Evolutionary conservation across 2,888 invertebrate genomes (phyloP).

Genomic region (Drosophila incognita): DNA sequence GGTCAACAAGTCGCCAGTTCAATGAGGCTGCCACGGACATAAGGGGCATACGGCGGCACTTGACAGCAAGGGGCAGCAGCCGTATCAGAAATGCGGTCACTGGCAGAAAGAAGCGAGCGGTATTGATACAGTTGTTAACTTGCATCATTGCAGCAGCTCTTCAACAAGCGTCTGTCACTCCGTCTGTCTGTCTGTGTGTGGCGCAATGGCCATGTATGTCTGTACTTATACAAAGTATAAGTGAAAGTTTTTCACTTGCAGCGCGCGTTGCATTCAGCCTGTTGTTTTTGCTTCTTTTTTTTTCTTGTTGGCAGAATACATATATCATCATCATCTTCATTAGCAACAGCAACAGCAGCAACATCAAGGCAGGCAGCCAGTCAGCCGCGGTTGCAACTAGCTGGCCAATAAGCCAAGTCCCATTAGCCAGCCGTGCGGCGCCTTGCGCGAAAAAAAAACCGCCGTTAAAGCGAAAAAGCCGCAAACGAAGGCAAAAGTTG

Average conservation of each 20-base stretch:
- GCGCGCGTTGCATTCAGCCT: slow-evolving; percentile 51
- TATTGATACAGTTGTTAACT: slow-evolving; percentile 49
- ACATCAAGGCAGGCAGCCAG: slow-evolving; percentile 39
- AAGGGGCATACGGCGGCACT: slow-evolving; percentile 12
- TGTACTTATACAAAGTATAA: slow-evolving; percentile 35
- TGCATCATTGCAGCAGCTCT: slow-evolving; percentile 53
- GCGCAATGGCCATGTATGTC: slow-evolving; percentile 60
- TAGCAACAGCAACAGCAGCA: slow-evolving; percentile 49
- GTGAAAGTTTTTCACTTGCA: slow-evolving; percentile 81
- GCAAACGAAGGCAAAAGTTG: slow-evolving; percentile 75
- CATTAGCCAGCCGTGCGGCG: slow-evolving; percentile 56
- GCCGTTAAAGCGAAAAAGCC: slow-evolving; percentile 40
- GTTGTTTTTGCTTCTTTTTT: slow-evolving; percentile 8
- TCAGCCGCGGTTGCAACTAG: slow-evolving; percentile 41
- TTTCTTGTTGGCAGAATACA: slow-evolving; percentile 56
- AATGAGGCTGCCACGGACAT: slow-evolving; percentile 18
- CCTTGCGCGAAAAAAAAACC: slow-evolving; percentile 49
- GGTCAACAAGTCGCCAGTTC: slow-evolving; percentile 52
- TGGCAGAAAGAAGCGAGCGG: slow-evolving; percentile 20
- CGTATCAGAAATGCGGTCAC: slow-evolving; percentile 40
- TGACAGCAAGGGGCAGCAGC: slow-evolving; percentile 53
- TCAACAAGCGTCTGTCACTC: not conserved
- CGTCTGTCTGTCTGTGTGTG: slow-evolving; percentile 45
- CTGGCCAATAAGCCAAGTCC: slow-evolving; percentile 53
- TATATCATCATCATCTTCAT: slow-evolving; percentile 44